phyloP scores from a whole-genome alignment of 2,888 invertebrate genomes.

The Nematopogon swammerdamellus region DNA sequence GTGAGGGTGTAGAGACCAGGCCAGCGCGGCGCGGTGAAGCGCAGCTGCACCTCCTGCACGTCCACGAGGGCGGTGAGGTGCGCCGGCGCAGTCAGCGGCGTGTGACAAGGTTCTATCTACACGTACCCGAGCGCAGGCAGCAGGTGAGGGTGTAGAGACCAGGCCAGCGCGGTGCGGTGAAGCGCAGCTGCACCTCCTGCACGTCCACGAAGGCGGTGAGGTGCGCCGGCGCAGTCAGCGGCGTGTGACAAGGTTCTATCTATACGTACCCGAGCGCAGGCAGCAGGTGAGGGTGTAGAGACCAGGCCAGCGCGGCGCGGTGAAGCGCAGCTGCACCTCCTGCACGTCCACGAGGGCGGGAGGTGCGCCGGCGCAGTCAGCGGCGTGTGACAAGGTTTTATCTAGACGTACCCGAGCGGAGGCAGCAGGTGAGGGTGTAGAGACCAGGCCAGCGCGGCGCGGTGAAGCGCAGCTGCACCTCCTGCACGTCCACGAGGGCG shows the following conservation, averaged over 20 bases:
- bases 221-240: slow-evolving; percentile 91
- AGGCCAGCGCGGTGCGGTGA: slow-evolving; percentile 93
- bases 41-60: too few relatives aligned
- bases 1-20: too few relatives aligned
- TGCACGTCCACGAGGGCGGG: slow-evolving; percentile 88
- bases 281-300: slow-evolving; percentile 81
- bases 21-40: too few relatives aligned
- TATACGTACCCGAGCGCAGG: slow-evolving; percentile 25
- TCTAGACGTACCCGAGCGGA: slow-evolving; percentile 16
- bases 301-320: slow-evolving; percentile 92
- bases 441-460: slow-evolving; percentile 82
- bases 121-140: too few relatives aligned
- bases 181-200: slow-evolving; percentile 92
- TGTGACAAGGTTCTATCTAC: slow-evolving; percentile 55
- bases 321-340: slow-evolving; percentile 93
- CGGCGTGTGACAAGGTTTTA: slow-evolving; percentile 90
- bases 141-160: too few relatives aligned
- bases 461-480: slow-evolving; percentile 83
- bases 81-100: too few relatives aligned
- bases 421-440: slow-evolving; percentile 79
- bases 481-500: slow-evolving; percentile 75
- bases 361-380: slow-evolving; percentile 90
- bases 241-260: slow-evolving; percentile 86
- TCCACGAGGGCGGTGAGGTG: too few relatives aligned
- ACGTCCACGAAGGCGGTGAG: slow-evolving; percentile 86